Evolutionary conservation across 2,113 vertebrate genomes (phyloP).

Genomic region (Erythrocercus mccallii): DNA sequence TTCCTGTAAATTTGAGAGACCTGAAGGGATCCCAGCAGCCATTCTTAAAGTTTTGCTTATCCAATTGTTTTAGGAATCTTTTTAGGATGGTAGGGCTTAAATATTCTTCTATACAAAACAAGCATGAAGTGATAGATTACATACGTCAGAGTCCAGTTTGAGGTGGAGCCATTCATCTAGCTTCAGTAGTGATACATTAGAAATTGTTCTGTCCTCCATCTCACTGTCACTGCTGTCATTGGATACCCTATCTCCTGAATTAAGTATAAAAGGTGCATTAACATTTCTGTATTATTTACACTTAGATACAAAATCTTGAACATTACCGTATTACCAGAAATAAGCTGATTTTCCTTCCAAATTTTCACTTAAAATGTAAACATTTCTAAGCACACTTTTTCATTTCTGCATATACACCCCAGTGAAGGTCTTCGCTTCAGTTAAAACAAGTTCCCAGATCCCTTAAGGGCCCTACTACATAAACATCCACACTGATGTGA

Average conservation of each 20-base stretch:
- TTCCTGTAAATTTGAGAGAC: background rate
- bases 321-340: background rate
- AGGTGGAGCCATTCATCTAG: slow-evolving; percentile 91
- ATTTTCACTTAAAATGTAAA: background rate
- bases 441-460: background rate
- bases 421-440: background rate
- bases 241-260: slow-evolving; percentile 53
- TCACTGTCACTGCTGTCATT: slow-evolving; percentile 89
- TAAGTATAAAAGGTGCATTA: background rate
- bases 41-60: background rate
- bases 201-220: slow-evolving; percentile 73
- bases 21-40: rapidly evolving
- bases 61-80: background rate
- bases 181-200: slow-evolving; percentile 76
- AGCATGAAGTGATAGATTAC: background rate
- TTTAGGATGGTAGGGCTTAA: background rate
- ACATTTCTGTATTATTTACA: background rate
- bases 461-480: background rate
- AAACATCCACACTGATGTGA: background rate
- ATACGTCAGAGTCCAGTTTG: slow-evolving; percentile 83
- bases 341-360: background rate
- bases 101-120: background rate
- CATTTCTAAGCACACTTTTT: background rate
- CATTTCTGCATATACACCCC: background rate
- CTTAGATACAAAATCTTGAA: background rate